Evolutionary conservation across 2,888 invertebrate species (phyloP).

Genomic region (Philonicus albiceps): DNA sequence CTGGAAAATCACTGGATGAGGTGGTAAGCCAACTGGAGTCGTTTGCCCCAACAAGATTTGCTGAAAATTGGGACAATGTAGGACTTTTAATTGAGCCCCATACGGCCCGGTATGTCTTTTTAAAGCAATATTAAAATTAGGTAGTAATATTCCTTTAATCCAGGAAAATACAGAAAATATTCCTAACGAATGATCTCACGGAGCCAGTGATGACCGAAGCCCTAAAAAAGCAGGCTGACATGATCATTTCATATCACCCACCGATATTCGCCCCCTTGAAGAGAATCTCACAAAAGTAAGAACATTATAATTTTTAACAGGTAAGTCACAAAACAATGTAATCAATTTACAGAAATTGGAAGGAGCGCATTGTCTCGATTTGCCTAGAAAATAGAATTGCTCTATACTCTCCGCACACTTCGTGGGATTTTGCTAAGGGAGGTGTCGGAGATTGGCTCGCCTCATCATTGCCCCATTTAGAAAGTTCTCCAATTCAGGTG

Average conservation of each 20-base stretch:
- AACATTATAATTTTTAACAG: not conserved
- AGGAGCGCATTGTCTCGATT: constrained; percentile 80
- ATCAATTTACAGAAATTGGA: constrained; percentile 69
- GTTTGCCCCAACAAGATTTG: constrained; percentile 75
- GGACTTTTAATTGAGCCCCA: constrained; percentile 87
- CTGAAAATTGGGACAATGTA: constrained; percentile 94
- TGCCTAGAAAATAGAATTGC: constrained; percentile 87
- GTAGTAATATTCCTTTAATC: not conserved
- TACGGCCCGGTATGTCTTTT: constrained; percentile 64
- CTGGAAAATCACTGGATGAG: constrained; percentile 35
- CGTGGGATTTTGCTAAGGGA: constrained; percentile 82
- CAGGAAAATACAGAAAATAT: constrained; percentile 69
- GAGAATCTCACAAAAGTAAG: constrained; percentile 78
- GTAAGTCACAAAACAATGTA: not conserved
- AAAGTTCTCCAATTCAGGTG: constrained; percentile 48
- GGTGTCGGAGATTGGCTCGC: constrained; percentile 96
- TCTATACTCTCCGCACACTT: constrained; percentile 92
- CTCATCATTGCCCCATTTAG: constrained; percentile 57
- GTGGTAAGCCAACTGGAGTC: constrained; percentile 70
- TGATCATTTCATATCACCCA: constrained; percentile 96
- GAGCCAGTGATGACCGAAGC: constrained; percentile 88
- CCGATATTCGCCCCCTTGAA: constrained; percentile 89
- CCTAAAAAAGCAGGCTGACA: constrained; percentile 70
- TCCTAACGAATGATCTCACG: constrained; percentile 93
- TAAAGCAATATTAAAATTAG: constrained; percentile 40